phyloP scores from a whole-genome alignment of 2,113 vertebrate species.

The Macheiramphus alcinus region DNA sequence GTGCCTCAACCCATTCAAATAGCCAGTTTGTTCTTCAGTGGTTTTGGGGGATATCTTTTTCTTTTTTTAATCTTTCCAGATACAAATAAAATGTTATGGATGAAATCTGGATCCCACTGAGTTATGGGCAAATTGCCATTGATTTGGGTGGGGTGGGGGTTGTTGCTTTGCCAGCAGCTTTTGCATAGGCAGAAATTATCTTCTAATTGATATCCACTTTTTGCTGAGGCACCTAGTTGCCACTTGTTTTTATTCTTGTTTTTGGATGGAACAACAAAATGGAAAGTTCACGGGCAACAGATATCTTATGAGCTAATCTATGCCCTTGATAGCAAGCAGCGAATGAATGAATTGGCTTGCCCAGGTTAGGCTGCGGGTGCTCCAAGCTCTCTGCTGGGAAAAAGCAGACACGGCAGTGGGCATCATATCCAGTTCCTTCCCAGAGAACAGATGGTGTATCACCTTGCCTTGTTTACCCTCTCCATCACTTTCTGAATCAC shows the following conservation, averaged over 20 bases:
- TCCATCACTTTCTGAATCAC: slow-evolving; percentile 30
- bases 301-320: not conserved
- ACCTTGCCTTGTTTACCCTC: not conserved
- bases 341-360: not conserved
- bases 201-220: not conserved
- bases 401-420: not conserved
- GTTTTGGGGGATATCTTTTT: not conserved
- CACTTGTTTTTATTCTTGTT: not conserved
- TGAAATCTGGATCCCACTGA: not conserved
- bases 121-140: not conserved
- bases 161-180: not conserved
- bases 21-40: not conserved
- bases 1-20: not conserved
- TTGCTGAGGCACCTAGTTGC: not conserved
- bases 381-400: not conserved
- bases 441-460: slow-evolving; percentile 32
- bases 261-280: not conserved
- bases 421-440: not conserved
- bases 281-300: not conserved
- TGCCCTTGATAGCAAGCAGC: not conserved
- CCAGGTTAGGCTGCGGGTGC: not conserved
- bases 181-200: not conserved
- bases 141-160: not conserved
- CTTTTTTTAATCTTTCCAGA: not conserved
- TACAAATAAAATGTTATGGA: not conserved